Base-by-base conservation (phyloP, 2,113 vertebrate species). In the Muscicapa adusta region DNA sequence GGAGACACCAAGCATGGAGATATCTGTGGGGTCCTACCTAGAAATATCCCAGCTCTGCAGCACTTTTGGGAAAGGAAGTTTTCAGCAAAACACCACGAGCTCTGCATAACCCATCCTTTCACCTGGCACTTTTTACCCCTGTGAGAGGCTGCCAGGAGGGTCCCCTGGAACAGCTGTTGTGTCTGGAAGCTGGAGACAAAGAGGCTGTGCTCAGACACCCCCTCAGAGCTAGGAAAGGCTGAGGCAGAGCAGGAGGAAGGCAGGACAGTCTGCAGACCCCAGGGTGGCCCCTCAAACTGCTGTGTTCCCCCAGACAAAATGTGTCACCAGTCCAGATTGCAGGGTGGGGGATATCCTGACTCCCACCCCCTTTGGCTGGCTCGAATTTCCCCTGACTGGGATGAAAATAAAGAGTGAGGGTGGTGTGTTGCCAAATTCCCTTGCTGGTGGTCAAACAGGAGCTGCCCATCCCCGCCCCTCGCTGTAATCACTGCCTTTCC, bases 271-370 rank as follows among this genome's bases (percentile, higher is more conserved):
- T 94, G 86, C 1, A 0, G 45, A 26, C 42, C 42, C 79, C 58
- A 40, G 50, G 75, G 85, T 73, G 86, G 83, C 79, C 5, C 82
- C 91, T 73, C 3, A 11, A 88, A 34, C 57, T 0, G 0, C 60
- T 3, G 1, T 1, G 2, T 58, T 86, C 65, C 31, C 53, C 65
- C 91, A 95, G 94, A 94, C 84, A 89, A 87, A 85, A 71, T 8
- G 57, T 79, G 88, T 53, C 92, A 85, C 48, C 57, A 65, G 48
- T 66, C 93, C 93, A 88, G 95, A 95, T 57, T 85, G 93, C 89
- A 70, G 68, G 85, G 91, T 83, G 93, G 93, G 58, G 33, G 51
- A 81, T 18, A 51, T 63, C 81, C 92, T 89, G 36, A 48, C 81
- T 88, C 82, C 94, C 91, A 91, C 93, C 93, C 87, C 68, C 65